Percentiles rank a stretch among this genome's conserved stretches.
Evolutionary conservation across 1,140 invertebrate species (phyloP).

Genomic region (Euura saliciscinereae): DNA sequence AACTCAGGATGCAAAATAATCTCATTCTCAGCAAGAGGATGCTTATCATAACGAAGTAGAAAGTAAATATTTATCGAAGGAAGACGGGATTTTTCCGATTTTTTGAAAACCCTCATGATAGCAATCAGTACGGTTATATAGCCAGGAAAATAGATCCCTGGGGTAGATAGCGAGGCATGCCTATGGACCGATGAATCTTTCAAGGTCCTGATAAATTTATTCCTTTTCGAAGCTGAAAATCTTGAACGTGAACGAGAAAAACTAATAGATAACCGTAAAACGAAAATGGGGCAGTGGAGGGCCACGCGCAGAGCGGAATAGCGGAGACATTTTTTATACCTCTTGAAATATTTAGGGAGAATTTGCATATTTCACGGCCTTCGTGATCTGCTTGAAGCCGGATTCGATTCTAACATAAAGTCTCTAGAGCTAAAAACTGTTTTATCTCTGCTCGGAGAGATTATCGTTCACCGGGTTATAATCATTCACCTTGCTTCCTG

Average conservation of each 20-base stretch:
- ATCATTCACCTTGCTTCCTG: too few relatives aligned
- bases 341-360: conserved; percentile 5
- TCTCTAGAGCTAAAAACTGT: too few relatives aligned
- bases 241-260: not conserved
- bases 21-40: too few relatives aligned
- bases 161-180: not conserved
- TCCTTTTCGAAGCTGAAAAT: not conserved
- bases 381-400: not conserved
- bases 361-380: not conserved
- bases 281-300: not conserved
- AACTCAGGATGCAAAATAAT: too few relatives aligned
- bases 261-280: conserved; percentile 5
- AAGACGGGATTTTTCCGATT: too few relatives aligned
- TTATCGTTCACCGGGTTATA: too few relatives aligned
- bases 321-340: not conserved
- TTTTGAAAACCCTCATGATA: too few relatives aligned
- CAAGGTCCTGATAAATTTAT: not conserved
- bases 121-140: not conserved
- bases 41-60: too few relatives aligned
- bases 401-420: too few relatives aligned
- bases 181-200: not conserved
- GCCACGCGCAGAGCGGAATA: not conserved
- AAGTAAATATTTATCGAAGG: too few relatives aligned
- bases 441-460: too few relatives aligned
- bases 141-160: not conserved